Evolutionary conservation across 2,888 invertebrate genomes (phyloP).

Genomic region (Coenonympha arcania): DNA sequence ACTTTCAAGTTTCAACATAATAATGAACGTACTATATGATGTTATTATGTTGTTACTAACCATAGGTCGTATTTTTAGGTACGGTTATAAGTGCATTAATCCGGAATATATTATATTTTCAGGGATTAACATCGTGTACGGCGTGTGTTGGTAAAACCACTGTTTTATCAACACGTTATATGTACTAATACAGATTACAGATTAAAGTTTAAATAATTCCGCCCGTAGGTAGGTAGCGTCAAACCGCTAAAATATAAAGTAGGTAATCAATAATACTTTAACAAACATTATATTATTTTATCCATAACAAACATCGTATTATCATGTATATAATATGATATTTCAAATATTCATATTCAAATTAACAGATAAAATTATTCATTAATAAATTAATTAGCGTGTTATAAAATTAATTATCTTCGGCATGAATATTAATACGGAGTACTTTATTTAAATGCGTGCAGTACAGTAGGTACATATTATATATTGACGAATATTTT

Average conservation of each 20-base stretch:
- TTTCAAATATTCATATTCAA: neutral
- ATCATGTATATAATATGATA: neutral
- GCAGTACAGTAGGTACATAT: neutral
- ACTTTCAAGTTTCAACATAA: too few relatives aligned
- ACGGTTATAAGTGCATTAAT: too few relatives aligned
- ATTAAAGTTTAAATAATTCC: too few relatives aligned
- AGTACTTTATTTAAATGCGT: neutral
- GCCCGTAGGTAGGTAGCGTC: neutral
- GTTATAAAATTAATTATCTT: conserved; percentile 2
- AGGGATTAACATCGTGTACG: too few relatives aligned
- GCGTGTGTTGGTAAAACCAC: too few relatives aligned
- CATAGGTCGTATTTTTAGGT: too few relatives aligned
- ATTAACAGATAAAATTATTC: conserved; percentile 1
- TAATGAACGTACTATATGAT: neutral
- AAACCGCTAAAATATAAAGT: neutral
- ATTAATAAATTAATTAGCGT: conserved; percentile 6
- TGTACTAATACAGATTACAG: too few relatives aligned
- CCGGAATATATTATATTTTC: too few relatives aligned
- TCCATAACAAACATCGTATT: neutral
- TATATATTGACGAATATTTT: too few relatives aligned
- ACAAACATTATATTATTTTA: too few relatives aligned
- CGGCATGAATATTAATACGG: neutral
- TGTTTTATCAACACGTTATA: too few relatives aligned
- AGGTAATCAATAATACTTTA: neutral
- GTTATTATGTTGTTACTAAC: too few relatives aligned